A percentile compares a stretch with the other conserved stretches of the same genome.
These are phyloP conservation scores for Leucoraja ocellata DNA, from an alignment of 2,797 vertebrate genomes.

Conservation along the genomic window DNA sequence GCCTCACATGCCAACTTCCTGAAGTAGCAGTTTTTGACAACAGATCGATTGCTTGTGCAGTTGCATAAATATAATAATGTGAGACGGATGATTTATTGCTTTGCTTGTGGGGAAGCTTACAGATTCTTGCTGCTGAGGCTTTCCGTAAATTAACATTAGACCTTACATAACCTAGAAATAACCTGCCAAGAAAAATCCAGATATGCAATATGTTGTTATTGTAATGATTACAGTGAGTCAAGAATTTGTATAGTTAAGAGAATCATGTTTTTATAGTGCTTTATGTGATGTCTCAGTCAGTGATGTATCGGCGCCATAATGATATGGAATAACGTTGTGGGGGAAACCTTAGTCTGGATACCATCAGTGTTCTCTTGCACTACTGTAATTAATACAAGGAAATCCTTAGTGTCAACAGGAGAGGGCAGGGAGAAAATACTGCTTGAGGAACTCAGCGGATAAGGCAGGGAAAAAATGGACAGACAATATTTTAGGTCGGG, in stretches of 20 bases:
- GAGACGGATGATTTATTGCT: not conserved
- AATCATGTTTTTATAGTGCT: not conserved
- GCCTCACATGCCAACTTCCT: no score
- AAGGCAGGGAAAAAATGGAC: no score
- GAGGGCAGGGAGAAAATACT: no score
- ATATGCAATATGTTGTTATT: not conserved
- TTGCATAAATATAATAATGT: not conserved
- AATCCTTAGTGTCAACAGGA: not conserved
- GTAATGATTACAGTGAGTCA: not conserved
- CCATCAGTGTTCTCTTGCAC: not conserved
- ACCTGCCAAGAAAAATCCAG: not conserved
- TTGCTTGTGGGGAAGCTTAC: not conserved
- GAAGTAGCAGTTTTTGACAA: not conserved
- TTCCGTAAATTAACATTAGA: not conserved
- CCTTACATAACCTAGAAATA: not conserved
- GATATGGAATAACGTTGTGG: not conserved
- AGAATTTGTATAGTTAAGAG: not conserved
- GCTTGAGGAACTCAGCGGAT: no score
- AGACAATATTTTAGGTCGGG: no score
- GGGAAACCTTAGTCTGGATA: not conserved
- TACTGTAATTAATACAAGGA: not conserved
- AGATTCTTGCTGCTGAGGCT: not conserved
- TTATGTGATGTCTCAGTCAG: not conserved
- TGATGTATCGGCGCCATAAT: not conserved
- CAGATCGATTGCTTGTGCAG: not conserved